Conservation (phyloP, 2,797 vertebrate species). For the Enteromius afrohamiltoni region DNA sequence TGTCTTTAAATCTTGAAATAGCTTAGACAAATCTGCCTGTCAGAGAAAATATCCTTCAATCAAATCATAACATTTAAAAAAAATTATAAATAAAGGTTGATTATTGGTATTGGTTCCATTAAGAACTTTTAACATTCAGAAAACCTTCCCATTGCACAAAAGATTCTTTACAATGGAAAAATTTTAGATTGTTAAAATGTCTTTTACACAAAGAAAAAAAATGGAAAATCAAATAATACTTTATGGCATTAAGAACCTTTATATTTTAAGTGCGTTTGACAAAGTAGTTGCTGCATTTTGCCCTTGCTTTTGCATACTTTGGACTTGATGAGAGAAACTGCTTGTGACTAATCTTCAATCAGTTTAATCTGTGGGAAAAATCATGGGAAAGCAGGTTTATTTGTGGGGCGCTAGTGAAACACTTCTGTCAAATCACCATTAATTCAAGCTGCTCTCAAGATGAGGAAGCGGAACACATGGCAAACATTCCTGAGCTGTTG, state of each 20-base stretch:
- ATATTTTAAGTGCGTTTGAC: neutral
- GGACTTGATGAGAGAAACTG: neutral
- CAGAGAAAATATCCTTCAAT: neutral
- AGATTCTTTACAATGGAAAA: neutral
- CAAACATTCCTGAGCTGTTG: neutral
- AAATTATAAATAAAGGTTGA: neutral
- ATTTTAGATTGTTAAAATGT: neutral
- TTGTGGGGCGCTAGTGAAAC: neutral
- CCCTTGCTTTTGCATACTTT: neutral
- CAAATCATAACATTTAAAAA: neutral
- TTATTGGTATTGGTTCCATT: neutral
- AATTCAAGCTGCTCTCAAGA: slow-evolving; percentile 1
- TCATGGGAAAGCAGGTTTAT: neutral
- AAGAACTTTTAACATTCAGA: neutral
- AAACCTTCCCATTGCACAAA: neutral
- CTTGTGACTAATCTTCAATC: neutral
- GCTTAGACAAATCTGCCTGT: neutral
- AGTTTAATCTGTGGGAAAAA: neutral
- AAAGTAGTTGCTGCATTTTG: neutral
- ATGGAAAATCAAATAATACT: neutral
- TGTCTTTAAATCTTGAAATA: neutral
- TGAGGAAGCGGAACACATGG: neutral
- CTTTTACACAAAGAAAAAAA: neutral
- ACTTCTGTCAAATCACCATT: neutral
- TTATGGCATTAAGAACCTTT: neutral